A percentile compares a stretch with the other conserved stretches of the same genome.
phyloP scores from a whole-genome alignment of 1,140 invertebrate species.

The Archivesica marissinica region DNA sequence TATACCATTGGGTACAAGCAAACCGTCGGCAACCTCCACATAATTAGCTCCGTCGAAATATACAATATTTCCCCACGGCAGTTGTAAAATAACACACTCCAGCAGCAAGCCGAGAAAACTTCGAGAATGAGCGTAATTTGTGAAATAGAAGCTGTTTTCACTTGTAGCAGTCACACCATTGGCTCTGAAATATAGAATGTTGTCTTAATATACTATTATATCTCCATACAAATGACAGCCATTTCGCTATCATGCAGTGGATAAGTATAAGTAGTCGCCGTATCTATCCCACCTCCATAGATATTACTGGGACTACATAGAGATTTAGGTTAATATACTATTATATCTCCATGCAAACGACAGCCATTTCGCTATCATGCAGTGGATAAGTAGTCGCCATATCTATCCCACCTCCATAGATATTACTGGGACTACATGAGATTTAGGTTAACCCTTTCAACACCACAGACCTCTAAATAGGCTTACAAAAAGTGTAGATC shows the following conservation, averaged over 20 bases:
- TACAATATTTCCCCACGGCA: constrained; percentile 65
- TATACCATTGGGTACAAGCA: constrained; percentile 72
- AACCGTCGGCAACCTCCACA: constrained; percentile 60
- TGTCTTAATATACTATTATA: not conserved
- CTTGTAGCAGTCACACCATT: constrained; percentile 74
- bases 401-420: no score
- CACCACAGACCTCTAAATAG: no score
- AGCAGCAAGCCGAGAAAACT: not conserved
- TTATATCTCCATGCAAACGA: no score
- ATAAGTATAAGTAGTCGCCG: not conserved
- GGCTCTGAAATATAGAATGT: constrained; percentile 57
- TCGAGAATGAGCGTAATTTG: constrained; percentile 62
- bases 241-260: not conserved
- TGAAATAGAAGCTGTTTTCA: constrained; percentile 74
- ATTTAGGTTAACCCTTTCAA: no score
- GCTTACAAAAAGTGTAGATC: no score
- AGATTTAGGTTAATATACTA: no score
- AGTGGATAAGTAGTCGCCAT: no score
- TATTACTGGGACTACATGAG: no score
- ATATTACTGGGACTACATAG: no score
- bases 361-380: no score
- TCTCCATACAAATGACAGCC: not conserved
- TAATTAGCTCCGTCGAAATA: constrained; percentile 67
- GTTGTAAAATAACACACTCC: constrained; percentile 37
- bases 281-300: no score